Evolutionary conservation across 2,113 vertebrate species (phyloP).

Genomic region (Tupaia chinensis): DNA sequence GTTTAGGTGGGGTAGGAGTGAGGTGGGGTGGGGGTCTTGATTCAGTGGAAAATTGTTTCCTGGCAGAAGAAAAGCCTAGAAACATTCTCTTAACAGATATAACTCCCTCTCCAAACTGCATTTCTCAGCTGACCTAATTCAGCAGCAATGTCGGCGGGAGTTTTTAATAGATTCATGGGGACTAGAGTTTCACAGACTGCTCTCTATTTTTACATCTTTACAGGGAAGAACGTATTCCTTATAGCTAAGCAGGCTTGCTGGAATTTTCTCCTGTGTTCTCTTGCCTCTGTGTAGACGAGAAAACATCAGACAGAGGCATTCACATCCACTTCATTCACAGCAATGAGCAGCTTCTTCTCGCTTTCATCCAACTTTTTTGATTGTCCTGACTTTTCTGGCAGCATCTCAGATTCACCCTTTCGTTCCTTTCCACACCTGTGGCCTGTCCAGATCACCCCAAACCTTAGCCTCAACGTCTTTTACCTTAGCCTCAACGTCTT

Average conservation of each 20-base stretch:
- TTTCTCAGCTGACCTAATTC: constrained; percentile 69
- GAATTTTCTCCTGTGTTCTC: not conserved
- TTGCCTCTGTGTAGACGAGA: not conserved
- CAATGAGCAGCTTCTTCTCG: not conserved
- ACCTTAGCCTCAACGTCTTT: too few species aligned
- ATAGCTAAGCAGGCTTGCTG: not conserved
- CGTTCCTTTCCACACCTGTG: not conserved
- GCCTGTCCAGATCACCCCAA: not conserved
- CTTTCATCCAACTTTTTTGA: not conserved
- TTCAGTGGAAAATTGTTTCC: not conserved
- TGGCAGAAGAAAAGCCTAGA: not conserved
- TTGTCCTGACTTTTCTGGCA: not conserved
- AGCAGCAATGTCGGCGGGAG: constrained; percentile 20
- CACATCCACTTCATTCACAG: not conserved
- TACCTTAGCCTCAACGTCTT: not conserved
- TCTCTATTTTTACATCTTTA: constrained; percentile 72
- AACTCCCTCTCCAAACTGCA: constrained; percentile 18
- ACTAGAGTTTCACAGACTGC: constrained; percentile 36
- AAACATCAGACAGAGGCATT: not conserved
- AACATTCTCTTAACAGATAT: constrained; percentile 42
- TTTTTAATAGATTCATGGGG: constrained; percentile 71
- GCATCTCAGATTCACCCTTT: not conserved
- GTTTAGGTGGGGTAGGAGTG: too few species aligned
- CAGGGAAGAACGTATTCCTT: constrained; percentile 52
- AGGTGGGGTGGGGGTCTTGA: not conserved